These are phyloP conservation scores for Amia ocellicauda DNA, from an alignment of 2,113 vertebrate species.

Conservation along the genomic window DNA sequence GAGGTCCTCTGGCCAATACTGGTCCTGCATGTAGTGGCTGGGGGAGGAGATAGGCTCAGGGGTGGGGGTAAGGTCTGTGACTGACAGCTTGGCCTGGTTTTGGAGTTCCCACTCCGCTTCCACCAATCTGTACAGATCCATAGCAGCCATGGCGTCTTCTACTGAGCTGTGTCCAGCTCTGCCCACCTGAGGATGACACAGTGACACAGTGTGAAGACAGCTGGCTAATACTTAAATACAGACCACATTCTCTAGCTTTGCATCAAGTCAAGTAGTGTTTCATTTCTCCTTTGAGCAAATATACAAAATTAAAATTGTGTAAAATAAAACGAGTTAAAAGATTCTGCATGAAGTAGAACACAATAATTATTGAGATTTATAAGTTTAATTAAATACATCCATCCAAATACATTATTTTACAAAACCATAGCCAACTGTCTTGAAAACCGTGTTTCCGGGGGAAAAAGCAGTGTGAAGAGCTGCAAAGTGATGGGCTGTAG, in stretches of 20 bases:
- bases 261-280: too few relatives aligned
- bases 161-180: conserved; percentile 82
- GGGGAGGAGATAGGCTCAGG: conserved; percentile 58
- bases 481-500: too few relatives aligned
- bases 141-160: conserved; percentile 80
- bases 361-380: too few relatives aligned
- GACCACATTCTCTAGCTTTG: background rate
- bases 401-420: too few relatives aligned
- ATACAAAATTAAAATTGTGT: too few relatives aligned
- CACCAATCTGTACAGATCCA: conserved; percentile 92
- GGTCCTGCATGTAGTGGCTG: conserved; percentile 83
- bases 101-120: conserved; percentile 78
- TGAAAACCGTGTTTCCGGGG: too few relatives aligned
- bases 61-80: background rate
- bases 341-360: too few relatives aligned
- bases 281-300: too few relatives aligned
- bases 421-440: too few relatives aligned
- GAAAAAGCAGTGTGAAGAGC: too few relatives aligned
- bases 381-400: too few relatives aligned
- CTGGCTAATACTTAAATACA: background rate
- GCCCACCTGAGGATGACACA: conserved; percentile 57
- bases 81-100: conserved; percentile 34
- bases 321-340: too few relatives aligned
- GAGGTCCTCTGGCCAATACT: conserved; percentile 80
- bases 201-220: background rate